phyloP scores from a whole-genome alignment of 2,888 invertebrate genomes.

The Dryadula phaetusa region DNA sequence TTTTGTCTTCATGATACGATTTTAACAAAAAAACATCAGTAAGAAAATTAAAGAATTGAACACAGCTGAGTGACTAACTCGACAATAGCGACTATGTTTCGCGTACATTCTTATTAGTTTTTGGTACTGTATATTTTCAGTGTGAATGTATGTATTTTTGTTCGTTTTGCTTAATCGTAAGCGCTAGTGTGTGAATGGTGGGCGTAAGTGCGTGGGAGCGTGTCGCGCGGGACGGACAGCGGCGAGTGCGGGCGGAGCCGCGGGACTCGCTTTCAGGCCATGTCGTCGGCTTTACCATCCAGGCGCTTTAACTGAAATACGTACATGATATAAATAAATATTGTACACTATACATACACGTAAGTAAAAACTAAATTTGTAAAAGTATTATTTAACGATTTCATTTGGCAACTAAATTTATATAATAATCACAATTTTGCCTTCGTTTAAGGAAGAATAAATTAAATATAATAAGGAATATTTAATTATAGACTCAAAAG shows the following conservation, averaged over 20 bases:
- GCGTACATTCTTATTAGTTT: background rate
- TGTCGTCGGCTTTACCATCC: constrained; percentile 75
- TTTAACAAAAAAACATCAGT: background rate
- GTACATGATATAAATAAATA: background rate
- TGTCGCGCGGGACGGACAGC: constrained; percentile 50
- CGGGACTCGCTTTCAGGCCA: constrained; percentile 65
- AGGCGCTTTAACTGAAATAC: constrained; percentile 73
- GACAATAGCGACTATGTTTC: background rate
- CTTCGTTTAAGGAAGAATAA: no score
- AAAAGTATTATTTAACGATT: no score
- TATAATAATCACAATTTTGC: no score
- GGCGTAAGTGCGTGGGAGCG: constrained; percentile 31
- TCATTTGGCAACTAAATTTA: no score
- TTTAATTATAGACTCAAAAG: no score
- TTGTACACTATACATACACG: no score
- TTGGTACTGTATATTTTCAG: background rate
- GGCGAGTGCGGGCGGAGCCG: constrained; percentile 43
- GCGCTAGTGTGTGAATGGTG: constrained; percentile 1
- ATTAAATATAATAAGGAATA: no score
- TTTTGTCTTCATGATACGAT: background rate
- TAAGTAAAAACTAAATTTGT: no score
- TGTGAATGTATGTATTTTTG: constrained; percentile 6
- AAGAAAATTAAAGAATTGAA: constrained; percentile 1
- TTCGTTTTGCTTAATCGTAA: constrained; percentile 8
- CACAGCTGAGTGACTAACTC: background rate